These are phyloP conservation scores for Meloe dianella DNA, from an alignment of 2,888 invertebrate genomes.

Conservation along the genomic window DNA sequence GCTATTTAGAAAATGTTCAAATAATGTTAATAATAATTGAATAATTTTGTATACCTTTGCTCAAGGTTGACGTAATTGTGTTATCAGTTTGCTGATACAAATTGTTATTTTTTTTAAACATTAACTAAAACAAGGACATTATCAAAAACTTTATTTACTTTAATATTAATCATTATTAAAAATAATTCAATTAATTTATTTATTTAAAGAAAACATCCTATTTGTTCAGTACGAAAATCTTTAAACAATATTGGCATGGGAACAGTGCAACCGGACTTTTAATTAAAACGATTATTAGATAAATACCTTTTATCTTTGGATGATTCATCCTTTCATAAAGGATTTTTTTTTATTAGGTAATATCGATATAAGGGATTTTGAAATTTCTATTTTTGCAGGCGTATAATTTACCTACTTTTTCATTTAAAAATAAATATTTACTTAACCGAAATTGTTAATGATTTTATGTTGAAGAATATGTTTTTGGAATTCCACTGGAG, in stretches of 20 bases:
- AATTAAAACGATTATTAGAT: not conserved
- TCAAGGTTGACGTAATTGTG: not conserved
- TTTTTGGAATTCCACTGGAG: not conserved
- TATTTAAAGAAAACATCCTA: not conserved
- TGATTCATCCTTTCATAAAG: not conserved
- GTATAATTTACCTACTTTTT: not conserved
- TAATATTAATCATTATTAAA: not conserved
- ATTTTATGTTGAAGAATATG: not conserved
- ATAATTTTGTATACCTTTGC: not conserved
- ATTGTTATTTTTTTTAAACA: not conserved
- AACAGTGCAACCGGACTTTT: not conserved
- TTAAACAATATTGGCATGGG: not conserved
- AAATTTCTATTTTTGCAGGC: not conserved
- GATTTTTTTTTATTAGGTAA: no score
- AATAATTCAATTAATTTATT: not conserved
- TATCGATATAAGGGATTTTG: no score
- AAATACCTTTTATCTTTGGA: not conserved
- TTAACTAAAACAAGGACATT: not conserved
- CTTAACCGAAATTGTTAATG: not conserved
- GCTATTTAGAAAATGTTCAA: no score
- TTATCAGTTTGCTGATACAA: constrained; percentile 2
- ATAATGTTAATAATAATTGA: not conserved
- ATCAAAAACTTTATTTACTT: no score
- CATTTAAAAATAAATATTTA: not conserved
- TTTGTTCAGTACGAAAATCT: not conserved